Evolutionary conservation across 1,140 invertebrate genomes (phyloP), one percentile per base, ranked within the genome.

Genomic region (Dendrolimus kikuchii): DNA sequence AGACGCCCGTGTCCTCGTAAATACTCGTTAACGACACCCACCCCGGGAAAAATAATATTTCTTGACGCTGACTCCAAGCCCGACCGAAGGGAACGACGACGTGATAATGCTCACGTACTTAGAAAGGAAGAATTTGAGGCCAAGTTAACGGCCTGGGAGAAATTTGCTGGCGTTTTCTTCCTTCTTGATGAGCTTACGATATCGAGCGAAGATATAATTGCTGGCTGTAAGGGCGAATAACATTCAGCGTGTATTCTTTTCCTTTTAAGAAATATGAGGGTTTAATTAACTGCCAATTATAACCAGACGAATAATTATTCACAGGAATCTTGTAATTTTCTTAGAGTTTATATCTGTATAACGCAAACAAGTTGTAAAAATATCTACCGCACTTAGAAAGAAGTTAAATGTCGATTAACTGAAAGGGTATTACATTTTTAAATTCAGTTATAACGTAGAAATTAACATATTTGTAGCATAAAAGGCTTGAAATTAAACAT

Each of bases 1-100:
- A 73, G 75, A 71, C 67, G 68, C 70, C 51, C 66, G 63, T 73
- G 68, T 81, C 71, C 77, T 80, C 77, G 75, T 86, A 84, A 86
- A 83, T 84, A 81, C 75, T 82, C 79, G 79, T 86, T 86, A 84
- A 80, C 81, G 83, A 73, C 79, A 69, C 71, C 68, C 69, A 63
- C 66, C 66, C 71, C 55, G 58, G 70, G 73, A 83, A 82, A 86
- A 86, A 86, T 84, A 71, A 81, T 83, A 82, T 80, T 81, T 78
- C 72, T 74, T 61, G 70, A 75, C 72, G 68, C 73, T 71, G 69
- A 78, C 68, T 74, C 66, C 23, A 23, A 23, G 23, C 23, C 69
- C 59, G 64, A 52, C 62, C 62, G 71, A 75, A 72, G 70, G 61
- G 75, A 80, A 74, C 68, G 73, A 69, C 66, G 70, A 73, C 64